phyloP scores from a whole-genome alignment of 2,113 vertebrate genomes.

The Mixornis gularis region DNA sequence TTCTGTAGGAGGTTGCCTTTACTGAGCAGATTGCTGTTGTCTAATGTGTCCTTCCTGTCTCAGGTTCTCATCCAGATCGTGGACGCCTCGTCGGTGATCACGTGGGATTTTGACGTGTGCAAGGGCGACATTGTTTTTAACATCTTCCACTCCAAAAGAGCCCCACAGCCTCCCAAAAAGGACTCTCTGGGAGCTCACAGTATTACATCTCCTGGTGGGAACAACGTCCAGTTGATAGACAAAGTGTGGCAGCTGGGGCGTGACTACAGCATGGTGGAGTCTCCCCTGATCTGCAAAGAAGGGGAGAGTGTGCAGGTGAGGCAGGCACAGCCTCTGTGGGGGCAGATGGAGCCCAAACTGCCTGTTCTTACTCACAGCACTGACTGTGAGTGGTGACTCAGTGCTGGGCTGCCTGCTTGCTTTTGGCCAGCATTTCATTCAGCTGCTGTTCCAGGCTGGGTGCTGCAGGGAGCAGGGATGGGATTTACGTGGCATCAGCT shows the following conservation, averaged over 20 bases:
- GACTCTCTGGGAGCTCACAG: slow-evolving; percentile 83
- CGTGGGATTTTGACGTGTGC: slow-evolving; percentile 95
- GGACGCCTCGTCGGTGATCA: slow-evolving; percentile 91
- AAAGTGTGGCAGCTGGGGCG: slow-evolving; percentile 85
- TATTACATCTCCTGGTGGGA: slow-evolving; percentile 79
- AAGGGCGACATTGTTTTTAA: slow-evolving; percentile 93
- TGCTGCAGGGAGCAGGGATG: neutral
- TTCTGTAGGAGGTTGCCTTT: neutral
- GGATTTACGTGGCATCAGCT: neutral
- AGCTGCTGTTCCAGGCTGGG: neutral
- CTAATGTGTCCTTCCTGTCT: neutral
- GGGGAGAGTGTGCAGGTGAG: slow-evolving; percentile 95
- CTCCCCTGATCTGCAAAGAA: slow-evolving; percentile 86
- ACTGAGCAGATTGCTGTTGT: neutral
- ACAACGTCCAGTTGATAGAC: slow-evolving; percentile 88
- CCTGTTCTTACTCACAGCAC: neutral
- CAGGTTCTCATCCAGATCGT: slow-evolving; percentile 90
- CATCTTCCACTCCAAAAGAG: slow-evolving; percentile 89
- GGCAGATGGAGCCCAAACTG: neutral
- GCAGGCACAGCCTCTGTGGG: slow-evolving; percentile 20
- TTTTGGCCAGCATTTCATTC: neutral
- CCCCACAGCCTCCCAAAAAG: slow-evolving; percentile 83
- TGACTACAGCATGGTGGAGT: slow-evolving; percentile 95
- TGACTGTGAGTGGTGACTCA: neutral
- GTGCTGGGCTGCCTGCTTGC: neutral